These are phyloP conservation scores for Coregonus ussuriensis DNA, from an alignment of 2,797 vertebrate species.

Conservation along the genomic window DNA sequence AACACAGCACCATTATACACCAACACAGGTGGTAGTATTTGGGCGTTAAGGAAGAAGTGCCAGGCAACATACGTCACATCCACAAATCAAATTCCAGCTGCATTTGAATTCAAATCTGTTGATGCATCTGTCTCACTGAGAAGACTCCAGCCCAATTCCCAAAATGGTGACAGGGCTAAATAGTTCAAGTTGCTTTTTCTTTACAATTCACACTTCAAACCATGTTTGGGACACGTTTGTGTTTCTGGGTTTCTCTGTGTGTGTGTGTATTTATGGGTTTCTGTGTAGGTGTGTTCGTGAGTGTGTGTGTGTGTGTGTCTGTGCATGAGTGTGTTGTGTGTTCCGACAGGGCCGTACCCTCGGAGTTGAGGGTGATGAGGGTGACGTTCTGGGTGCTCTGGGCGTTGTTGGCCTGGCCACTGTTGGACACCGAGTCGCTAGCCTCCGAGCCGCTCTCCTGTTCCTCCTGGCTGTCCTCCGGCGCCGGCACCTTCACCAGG, in stretches of 20 bases:
- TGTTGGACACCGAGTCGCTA: slow-evolving; percentile 92
- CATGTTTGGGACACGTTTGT: neutral
- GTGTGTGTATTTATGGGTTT: neutral
- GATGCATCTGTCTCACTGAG: neutral
- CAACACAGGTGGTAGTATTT: neutral
- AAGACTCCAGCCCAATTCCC: slow-evolving; percentile 17
- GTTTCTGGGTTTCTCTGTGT: too few relatives aligned
- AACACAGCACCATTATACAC: slow-evolving; percentile 8
- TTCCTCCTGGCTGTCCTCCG: slow-evolving; percentile 93
- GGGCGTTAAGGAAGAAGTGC: neutral
- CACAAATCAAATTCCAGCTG: neutral
- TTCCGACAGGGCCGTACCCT: slow-evolving; percentile 77
- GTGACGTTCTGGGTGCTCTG: slow-evolving; percentile 93
- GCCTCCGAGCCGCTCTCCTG: slow-evolving; percentile 96
- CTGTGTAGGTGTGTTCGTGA: neutral
- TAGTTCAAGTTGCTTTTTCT: neutral
- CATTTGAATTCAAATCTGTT: neutral
- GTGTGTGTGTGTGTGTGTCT: neutral
- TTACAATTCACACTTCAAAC: neutral
- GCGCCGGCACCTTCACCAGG: slow-evolving; percentile 91
- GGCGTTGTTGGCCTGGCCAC: slow-evolving; percentile 80
- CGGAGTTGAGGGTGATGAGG: slow-evolving; percentile 95
- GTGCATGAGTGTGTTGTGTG: neutral
- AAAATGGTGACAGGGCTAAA: slow-evolving; percentile 26
- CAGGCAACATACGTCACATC: slow-evolving; percentile 1